Evolutionary conservation across 2,113 vertebrate species (phyloP).

Genomic region (Oxyruncus cristatus): DNA sequence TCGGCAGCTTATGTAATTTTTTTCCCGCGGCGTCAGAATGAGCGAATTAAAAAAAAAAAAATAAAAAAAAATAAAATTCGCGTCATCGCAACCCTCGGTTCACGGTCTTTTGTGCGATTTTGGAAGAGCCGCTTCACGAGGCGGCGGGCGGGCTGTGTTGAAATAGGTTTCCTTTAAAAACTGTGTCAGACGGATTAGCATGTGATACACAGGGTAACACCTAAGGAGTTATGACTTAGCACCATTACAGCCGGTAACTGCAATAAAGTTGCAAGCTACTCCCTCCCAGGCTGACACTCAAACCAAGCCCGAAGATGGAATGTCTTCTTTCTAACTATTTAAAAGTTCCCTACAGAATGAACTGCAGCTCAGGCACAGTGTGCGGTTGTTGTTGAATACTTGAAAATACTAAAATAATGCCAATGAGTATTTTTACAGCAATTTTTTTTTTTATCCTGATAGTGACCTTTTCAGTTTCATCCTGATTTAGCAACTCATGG

Average conservation of each 20-base stretch:
- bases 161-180: neutral
- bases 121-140: neutral
- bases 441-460: neutral
- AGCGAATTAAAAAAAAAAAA: neutral
- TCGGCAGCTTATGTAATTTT: neutral
- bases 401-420: neutral
- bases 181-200: neutral
- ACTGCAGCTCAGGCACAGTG: neutral
- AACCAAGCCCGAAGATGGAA: accelerated
- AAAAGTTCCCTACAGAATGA: neutral
- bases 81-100: neutral
- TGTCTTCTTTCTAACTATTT: neutral
- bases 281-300: accelerated
- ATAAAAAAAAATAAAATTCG: no score
- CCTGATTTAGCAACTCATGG: neutral
- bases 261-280: neutral
- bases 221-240: neutral
- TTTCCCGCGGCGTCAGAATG: neutral
- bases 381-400: neutral
- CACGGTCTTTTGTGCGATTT: neutral
- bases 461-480: neutral
- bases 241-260: accelerated
- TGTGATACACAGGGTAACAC: neutral
- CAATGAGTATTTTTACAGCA: accelerated
- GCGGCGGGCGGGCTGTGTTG: neutral